Conservation (phyloP, 2,113 vertebrate genomes). For the Zosterops lateralis region DNA sequence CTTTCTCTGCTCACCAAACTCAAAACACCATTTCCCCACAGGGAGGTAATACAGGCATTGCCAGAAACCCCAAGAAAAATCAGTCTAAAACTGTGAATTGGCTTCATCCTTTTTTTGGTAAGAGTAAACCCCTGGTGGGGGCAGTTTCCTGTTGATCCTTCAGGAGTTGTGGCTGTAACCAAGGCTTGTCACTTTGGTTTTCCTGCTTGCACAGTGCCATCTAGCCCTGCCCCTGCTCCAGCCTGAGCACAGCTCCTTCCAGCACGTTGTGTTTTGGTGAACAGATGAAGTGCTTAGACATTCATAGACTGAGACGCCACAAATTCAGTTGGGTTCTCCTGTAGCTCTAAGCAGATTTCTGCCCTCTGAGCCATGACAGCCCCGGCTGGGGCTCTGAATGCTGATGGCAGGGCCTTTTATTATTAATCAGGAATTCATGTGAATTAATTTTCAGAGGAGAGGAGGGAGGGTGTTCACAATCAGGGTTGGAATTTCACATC, state of each 20-base stretch:
- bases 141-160: not conserved
- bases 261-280: conserved; percentile 54
- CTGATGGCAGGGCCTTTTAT: conserved; percentile 75
- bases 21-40: not conserved
- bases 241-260: conserved; percentile 9
- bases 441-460: conserved; percentile 78
- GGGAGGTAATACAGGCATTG: not conserved
- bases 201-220: not conserved
- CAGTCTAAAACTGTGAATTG: not conserved
- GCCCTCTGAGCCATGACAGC: conserved; percentile 80
- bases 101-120: not conserved
- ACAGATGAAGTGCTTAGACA: conserved; percentile 83
- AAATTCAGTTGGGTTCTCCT: conserved; percentile 81
- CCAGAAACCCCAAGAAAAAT: not conserved
- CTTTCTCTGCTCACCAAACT: not conserved
- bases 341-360: conserved; percentile 82
- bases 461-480: conserved; percentile 55
- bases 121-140: not conserved
- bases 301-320: conserved; percentile 83
- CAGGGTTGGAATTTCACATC: conserved; percentile 64
- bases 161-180: not conserved
- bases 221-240: not conserved
- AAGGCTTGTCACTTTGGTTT: not conserved
- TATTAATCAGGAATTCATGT: conserved; percentile 76
- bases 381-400: conserved; percentile 76